Conservation (phyloP, 2,797 vertebrate genomes). For the Schizopygopsis malacanthus region DNA sequence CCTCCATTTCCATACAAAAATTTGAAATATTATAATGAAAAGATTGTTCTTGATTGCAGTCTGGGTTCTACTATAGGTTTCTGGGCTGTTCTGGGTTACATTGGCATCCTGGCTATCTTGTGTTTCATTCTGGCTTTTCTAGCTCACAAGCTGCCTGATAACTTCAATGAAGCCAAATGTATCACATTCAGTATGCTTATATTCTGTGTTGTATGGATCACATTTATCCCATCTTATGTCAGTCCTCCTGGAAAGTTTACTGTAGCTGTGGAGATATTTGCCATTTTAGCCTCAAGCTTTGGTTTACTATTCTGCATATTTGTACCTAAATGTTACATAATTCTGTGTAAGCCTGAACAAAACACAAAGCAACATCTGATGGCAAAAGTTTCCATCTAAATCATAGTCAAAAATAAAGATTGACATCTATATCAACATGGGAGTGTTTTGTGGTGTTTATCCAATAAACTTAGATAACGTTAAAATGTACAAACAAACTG, state of each 20-base stretch:
- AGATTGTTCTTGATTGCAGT: slow-evolving; percentile 17
- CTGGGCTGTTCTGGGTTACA: slow-evolving; percentile 4
- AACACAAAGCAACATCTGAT: slow-evolving; percentile 8
- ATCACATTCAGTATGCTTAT: slow-evolving; percentile 18
- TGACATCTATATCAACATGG: not conserved
- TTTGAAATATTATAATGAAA: slow-evolving; percentile 19
- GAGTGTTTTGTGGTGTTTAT: not conserved
- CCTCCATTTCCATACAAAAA: slow-evolving; percentile 28
- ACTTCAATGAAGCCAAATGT: slow-evolving; percentile 5
- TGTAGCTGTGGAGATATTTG: slow-evolving; percentile 20
- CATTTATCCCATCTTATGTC: slow-evolving; percentile 19
- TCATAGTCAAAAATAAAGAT: not conserved
- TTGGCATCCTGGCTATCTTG: not conserved
- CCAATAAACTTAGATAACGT: not conserved
- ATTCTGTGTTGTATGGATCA: slow-evolving; percentile 12
- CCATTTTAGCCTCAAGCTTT: slow-evolving; percentile 13
- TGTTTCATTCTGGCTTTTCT: slow-evolving; percentile 18
- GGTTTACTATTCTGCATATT: slow-evolving; percentile 13
- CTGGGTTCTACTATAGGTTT: slow-evolving; percentile 1
- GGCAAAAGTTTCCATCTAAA: not conserved
- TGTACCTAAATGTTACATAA: not conserved
- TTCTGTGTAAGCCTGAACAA: not conserved
- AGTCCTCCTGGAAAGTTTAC: not conserved
- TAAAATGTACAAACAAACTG: not conserved
- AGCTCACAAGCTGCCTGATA: slow-evolving; percentile 13